Evolutionary conservation across 64 coral and sea anemone genomes (phyloP), one percentile per base, ranked within the genome.

Genomic region (Montipora efflorescens): DNA sequence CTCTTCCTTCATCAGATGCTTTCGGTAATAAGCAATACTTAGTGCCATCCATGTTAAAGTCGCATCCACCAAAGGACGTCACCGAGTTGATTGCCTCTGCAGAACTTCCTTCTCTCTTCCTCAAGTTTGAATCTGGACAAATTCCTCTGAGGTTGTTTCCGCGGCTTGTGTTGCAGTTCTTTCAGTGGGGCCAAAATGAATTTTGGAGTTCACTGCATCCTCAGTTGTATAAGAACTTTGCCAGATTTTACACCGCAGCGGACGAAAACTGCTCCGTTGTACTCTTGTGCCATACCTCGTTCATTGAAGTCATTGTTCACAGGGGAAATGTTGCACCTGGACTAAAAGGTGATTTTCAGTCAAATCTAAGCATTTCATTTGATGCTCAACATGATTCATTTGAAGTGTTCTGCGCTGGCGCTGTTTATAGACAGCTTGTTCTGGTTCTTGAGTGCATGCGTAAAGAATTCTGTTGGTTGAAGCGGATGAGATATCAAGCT

Each of bases 61-160:
- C 49, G 4, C 80, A 43, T 22, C 80, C 80, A 83, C 2, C 48
- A 64, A 16, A 11, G 16, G 80, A 5, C 13, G 19, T 20, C 7
- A 59, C 9, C 18, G 10, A 25, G 22, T 23, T 46, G n/a, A 28
- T 61, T 83, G 80, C 80, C 57, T 51, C 73, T 59, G 52, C 9
- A 20, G 48, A 57, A 44, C 23, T 89, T 13, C 87, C 87, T 13
- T 43, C 87, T 2, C 59, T 55, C 9, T 77, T 57, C 10, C 5
- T 57, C 53, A 57, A 57, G 53, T 57, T 57, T 57, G 53, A 57
- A 10, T 10, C 53, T 21, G 51, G 64, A 1, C 49, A 59, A 58
- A 72, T 89, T 8, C 87, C 87, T 10, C 15, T 25, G 13, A 51
- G 87, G 4, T 59, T 89, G 57, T 89, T 89, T 19, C 74, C 87